Evolutionary conservation across 2,797 vertebrate species (phyloP), one percentile per base, ranked within the genome.

Genomic region (Enteromius unitaeniatus): DNA sequence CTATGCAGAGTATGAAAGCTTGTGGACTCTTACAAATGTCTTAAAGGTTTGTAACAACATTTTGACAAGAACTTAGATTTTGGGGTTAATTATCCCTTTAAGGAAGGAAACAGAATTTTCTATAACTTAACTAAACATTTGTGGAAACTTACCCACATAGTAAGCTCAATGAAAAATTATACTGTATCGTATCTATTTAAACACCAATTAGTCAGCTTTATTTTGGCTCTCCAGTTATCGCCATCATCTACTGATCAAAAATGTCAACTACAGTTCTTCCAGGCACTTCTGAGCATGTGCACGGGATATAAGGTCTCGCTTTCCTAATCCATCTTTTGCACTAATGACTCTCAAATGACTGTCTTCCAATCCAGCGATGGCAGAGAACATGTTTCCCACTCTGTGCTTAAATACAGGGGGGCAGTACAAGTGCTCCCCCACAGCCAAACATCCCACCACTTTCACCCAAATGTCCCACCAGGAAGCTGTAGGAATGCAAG

Each of bases 331-430:
- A 60, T 77, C 55, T 26, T 75, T 51, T 51, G 28, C 34, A 49
- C 60, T 58, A 77, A 83, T 58, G 45, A 31, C 60, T 75, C 11
- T 45, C 28, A 68, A 79, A 79, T 40, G 21, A 69, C 62, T 31
- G 15, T 11, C 0, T 69, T 69, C 19, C 34, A 58, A 69, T 60
- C 49, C 49, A 45, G 47, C 58, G 13, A 77, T 58, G 64, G 19
- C 34, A 83, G 62, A 67, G 45, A 68, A 68, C 55, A 73, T 73
- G 42, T 62, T 31, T 64, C 45, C 45, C 68, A 77, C 74, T 76
- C 67, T 26, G 34, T 83, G 53, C 87, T 64, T 91, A 87, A 88
- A 81, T 86, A 67, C 83, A 62, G 68, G 42, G 51, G 42, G 31
- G 73, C 45, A 77, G 40, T 64, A 74, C 40, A 58, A 31, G 55